Evolutionary conservation across 2,797 vertebrate species (phyloP).

Genomic region (Urocyon cinereoargenteus): DNA sequence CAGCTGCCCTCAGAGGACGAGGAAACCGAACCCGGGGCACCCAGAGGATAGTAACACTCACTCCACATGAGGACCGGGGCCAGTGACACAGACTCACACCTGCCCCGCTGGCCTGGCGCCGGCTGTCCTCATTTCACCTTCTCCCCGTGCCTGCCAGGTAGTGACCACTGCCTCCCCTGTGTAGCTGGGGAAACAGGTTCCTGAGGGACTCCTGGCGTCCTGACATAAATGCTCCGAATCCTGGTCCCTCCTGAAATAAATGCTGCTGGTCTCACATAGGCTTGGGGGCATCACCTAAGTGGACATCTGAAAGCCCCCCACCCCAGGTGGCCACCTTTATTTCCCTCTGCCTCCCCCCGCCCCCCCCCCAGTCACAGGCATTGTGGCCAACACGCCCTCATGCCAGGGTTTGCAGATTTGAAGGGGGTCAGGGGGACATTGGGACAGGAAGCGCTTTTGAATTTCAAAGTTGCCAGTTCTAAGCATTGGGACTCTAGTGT

Average conservation of each 20-base stretch:
- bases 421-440: not conserved
- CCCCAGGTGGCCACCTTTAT: not conserved
- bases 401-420: not conserved
- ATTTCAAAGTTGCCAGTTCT: not conserved
- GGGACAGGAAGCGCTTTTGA: not conserved
- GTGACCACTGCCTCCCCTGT: not conserved
- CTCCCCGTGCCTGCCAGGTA: not conserved
- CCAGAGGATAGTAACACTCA: too few relatives aligned
- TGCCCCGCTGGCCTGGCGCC: too few relatives aligned
- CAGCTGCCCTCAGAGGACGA: too few relatives aligned
- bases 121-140: not conserved
- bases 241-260: not conserved
- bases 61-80: too few relatives aligned
- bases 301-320: not conserved
- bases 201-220: fast-evolving
- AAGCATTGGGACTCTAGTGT: not conserved
- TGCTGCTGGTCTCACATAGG: not conserved
- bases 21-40: too few relatives aligned
- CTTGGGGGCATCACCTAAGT: too few relatives aligned
- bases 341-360: not conserved
- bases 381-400: not conserved
- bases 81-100: too few relatives aligned
- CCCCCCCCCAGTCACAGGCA: not conserved
- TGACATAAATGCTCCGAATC: too few relatives aligned
- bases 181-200: not conserved